These are phyloP conservation scores for Formica aserva DNA, from an alignment of 2,888 invertebrate species.

Conservation along the genomic window DNA sequence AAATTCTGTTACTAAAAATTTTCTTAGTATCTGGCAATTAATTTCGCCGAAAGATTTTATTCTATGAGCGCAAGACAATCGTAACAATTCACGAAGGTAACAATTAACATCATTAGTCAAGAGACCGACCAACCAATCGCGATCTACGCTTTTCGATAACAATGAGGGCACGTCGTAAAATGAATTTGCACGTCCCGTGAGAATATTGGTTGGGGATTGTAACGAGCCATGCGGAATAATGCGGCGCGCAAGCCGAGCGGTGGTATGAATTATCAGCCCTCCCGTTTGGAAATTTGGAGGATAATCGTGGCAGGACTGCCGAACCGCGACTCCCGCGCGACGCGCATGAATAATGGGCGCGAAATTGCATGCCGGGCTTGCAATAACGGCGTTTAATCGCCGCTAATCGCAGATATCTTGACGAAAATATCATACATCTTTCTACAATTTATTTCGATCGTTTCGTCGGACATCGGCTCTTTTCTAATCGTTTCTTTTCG, in stretches of 20 bases:
- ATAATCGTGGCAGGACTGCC: slow-evolving; percentile 60
- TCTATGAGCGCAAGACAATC: background rate
- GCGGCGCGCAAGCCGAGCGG: background rate
- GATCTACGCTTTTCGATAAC: background rate
- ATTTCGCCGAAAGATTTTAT: background rate
- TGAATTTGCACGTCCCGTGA: slow-evolving; percentile 19
- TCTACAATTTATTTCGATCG: background rate
- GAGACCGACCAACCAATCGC: background rate
- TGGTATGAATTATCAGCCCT: slow-evolving; percentile 65
- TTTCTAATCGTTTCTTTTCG: background rate
- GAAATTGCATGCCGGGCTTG: slow-evolving; percentile 39
- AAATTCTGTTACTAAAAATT: background rate
- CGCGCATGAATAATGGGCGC: slow-evolving; percentile 59
- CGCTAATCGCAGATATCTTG: slow-evolving; percentile 14
- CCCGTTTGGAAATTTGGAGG: slow-evolving; percentile 65
- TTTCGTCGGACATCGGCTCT: background rate
- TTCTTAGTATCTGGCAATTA: background rate
- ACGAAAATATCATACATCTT: background rate
- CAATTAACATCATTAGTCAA: slow-evolving; percentile 13
- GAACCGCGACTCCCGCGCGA: slow-evolving; percentile 41
- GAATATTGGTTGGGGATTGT: slow-evolving; percentile 30
- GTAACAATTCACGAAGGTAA: background rate
- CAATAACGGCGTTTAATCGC: slow-evolving; percentile 21
- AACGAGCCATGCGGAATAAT: slow-evolving; percentile 56
- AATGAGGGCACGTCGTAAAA: slow-evolving; percentile 24